Base-by-base conservation (phyloP, 2,888 invertebrate genomes). In the Spilosoma lubricipeda region DNA sequence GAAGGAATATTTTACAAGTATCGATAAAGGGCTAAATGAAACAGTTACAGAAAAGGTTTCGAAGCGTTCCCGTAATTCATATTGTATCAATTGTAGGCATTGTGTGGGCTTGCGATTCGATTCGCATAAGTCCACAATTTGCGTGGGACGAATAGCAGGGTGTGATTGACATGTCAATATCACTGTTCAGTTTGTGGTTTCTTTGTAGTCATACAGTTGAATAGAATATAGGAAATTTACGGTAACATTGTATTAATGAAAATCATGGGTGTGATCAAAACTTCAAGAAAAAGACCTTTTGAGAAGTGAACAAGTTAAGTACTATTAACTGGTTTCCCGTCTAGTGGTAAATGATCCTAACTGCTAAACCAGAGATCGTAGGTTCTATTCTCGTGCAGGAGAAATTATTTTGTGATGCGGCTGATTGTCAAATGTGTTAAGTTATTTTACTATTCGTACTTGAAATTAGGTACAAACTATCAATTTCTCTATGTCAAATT, bases 61-160 rank as follows among this genome's bases (percentile, higher is more conserved):
- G 65, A 39, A 52, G 52, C 39, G 65, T 71, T 67, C 52, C 56
- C 66, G 71, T 39, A 66, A 71, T 20, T 56, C 36, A 27, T 79
- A 90, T 90, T 92, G 93, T 91, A 82, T 90, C 90, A 91, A 91
- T 93, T 92, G 92, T 91, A 82, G 73, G 74, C 75, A 86, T 71
- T 71, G 73, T 72, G 45, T 70, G 45, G 42, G 73, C 76, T 80
- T 71, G 85, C 90, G 90, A 91, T 92, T 91, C 80, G 88, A 89
- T 89, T 86, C 90, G 87, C 89, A 87, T 87, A 85, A 85, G 80
- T 79, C 77, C 80, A 66, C 76, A 73, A 70, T 79, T 81, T 83
- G 85, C 80, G 80, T 81, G 80, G 80, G 73, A 78, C 63, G 67
- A 48, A 74, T 2, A 74, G 71, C 72, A 76, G 70, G 70, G 70